These are phyloP conservation scores for Calliphora vomitoria DNA, from an alignment of 2,888 invertebrate species.

Conservation along the genomic window DNA sequence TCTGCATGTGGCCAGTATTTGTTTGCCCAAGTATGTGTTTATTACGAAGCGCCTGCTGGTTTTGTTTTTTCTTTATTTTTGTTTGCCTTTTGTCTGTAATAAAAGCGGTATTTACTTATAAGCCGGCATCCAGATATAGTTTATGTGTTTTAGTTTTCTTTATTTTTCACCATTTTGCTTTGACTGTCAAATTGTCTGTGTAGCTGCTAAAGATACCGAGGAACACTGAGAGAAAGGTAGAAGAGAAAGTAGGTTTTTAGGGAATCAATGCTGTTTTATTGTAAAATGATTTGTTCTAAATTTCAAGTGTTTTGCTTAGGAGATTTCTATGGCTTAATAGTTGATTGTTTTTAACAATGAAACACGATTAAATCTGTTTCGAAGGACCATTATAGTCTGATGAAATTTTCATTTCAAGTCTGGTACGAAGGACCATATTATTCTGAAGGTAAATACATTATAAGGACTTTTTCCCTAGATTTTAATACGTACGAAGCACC, in stretches of 20 bases:
- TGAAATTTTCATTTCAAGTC: no score
- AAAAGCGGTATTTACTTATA: constrained; percentile 49
- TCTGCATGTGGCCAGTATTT: constrained; percentile 47
- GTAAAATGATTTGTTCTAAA: no score
- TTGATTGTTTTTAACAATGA: no score
- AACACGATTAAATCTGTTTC: no score
- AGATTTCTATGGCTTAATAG: no score
- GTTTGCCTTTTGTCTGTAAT: neutral
- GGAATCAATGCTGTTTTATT: no score
- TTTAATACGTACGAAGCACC: no score
- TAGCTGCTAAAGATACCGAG: neutral
- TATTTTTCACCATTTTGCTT: neutral
- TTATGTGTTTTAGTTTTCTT: constrained; percentile 35
- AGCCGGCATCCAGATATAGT: constrained; percentile 31
- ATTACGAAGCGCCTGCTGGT: constrained; percentile 47
- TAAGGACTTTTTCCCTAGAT: no score
- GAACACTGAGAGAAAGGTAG: constrained; percentile 2
- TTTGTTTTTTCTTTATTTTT: constrained; percentile 5
- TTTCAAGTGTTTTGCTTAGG: no score
- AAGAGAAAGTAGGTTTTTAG: neutral
- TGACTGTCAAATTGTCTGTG: neutral
- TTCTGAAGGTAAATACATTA: no score
- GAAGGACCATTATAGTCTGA: no score
- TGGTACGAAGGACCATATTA: no score
- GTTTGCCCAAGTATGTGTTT: constrained; percentile 39